Percentiles rank a stretch among this genome's conserved stretches.
Evolutionary conservation across 2,888 invertebrate species (phyloP).

Genomic region (Noctua comes): DNA sequence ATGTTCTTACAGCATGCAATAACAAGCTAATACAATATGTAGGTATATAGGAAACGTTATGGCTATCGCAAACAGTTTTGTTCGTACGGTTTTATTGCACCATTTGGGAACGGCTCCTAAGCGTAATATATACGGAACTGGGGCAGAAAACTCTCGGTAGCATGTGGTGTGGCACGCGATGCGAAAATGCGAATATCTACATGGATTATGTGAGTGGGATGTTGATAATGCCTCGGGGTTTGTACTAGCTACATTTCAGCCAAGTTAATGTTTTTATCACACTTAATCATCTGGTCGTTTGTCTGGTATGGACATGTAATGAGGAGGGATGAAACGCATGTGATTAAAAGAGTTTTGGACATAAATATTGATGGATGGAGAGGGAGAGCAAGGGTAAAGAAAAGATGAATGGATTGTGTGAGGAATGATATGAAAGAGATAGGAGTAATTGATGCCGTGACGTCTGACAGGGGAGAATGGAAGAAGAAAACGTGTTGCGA

Average conservation of each 20-base stretch:
- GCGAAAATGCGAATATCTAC: neutral
- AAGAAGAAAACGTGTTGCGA: no score
- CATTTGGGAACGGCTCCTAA: constrained; percentile 6
- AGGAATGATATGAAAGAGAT: no score
- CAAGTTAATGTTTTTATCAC: neutral
- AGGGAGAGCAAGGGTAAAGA: no score
- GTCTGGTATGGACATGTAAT: no score
- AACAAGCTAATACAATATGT: neutral
- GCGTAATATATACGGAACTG: constrained; percentile 26
- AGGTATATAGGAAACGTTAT: neutral
- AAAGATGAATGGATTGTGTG: no score
- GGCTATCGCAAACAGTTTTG: constrained; percentile 12
- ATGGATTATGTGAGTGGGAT: neutral
- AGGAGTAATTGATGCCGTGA: no score
- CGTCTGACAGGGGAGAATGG: no score
- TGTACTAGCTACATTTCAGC: neutral
- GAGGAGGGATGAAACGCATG: no score
- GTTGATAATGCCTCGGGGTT: neutral
- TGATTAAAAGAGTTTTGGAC: no score
- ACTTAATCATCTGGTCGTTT: neutral
- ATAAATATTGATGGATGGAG: no score
- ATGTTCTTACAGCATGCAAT: neutral
- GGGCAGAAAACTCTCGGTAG: constrained; percentile 3
- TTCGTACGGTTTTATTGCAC: constrained; percentile 16
- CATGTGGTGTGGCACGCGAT: constrained; percentile 14